phyloP scores from a whole-genome alignment of 2,888 invertebrate genomes.

The Lysandra bellargus region DNA sequence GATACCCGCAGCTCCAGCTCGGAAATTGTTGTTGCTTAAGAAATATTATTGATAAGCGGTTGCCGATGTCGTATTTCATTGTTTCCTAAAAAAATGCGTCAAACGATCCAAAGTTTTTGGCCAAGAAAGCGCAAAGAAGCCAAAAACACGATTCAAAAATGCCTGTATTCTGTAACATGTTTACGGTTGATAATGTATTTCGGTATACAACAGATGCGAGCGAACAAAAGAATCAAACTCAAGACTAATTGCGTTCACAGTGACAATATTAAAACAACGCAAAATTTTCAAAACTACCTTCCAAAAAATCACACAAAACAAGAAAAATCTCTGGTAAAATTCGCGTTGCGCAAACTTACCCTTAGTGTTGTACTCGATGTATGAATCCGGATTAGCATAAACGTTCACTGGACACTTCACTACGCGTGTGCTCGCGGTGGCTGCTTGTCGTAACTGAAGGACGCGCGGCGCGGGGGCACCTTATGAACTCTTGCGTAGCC shows the following conservation, averaged over 20 bases:
- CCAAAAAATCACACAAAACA: constrained; percentile 47
- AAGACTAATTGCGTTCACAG: constrained; percentile 64
- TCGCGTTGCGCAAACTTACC: constrained; percentile 58
- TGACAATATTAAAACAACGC: constrained; percentile 52
- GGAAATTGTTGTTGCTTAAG: neutral
- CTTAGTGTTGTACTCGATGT: constrained; percentile 60
- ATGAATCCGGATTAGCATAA: constrained; percentile 77
- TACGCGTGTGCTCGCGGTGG: constrained; percentile 69
- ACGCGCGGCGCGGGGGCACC: constrained; percentile 75
- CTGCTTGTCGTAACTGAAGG: constrained; percentile 73
- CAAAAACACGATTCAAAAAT: constrained; percentile 16
- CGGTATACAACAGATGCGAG: constrained; percentile 59
- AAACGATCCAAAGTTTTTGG: neutral
- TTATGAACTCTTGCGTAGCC: constrained; percentile 64
- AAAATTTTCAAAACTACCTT: neutral
- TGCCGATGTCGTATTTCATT: neutral
- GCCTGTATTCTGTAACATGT: constrained; percentile 40
- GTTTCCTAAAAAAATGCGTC: neutral
- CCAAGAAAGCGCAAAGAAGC: neutral
- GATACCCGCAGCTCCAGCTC: constrained; percentile 25
- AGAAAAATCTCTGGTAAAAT: constrained; percentile 53
- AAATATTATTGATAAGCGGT: constrained; percentile 28
- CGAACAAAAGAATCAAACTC: constrained; percentile 74
- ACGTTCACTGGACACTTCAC: constrained; percentile 52
- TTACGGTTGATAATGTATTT: constrained; percentile 53